Conservation (phyloP, 2,797 vertebrate genomes). For the Dipus sagitta region DNA sequence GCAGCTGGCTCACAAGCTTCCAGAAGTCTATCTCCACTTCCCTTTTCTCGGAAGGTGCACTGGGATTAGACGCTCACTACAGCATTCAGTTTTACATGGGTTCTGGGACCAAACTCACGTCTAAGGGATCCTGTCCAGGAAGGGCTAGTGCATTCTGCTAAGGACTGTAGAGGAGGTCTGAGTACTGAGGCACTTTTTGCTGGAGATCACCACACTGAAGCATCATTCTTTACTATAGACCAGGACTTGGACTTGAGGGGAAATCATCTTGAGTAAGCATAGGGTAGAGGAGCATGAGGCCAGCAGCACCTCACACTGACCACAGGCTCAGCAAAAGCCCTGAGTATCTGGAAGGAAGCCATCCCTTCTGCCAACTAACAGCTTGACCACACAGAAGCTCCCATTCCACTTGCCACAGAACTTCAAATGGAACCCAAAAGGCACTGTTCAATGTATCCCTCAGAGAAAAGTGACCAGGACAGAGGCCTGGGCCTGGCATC, state of each 20-base stretch:
- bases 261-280: background rate
- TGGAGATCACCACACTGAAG: background rate
- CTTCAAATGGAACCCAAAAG: background rate
- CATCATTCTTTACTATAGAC: background rate
- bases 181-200: background rate
- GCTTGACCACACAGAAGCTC: background rate
- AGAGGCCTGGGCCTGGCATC: background rate
- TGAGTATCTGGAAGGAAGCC: accelerated
- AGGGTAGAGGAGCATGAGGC: background rate
- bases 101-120: background rate
- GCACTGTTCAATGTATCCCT: background rate
- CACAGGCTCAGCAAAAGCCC: background rate
- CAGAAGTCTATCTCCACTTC: too few relatives aligned
- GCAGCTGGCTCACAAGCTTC: too few relatives aligned
- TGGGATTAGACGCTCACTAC: too few relatives aligned
- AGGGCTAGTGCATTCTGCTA: background rate
- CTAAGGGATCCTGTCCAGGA: background rate
- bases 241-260: background rate
- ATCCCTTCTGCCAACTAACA: background rate
- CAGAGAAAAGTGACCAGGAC: background rate
- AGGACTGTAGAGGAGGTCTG: background rate
- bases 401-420: background rate
- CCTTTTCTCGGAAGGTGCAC: too few relatives aligned
- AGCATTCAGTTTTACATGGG: too few relatives aligned
- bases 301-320: background rate